Percentiles rank a stretch among this genome's conserved stretches.
These are phyloP conservation scores for Cremastobaeus sp. DNA, from an alignment of 2,888 invertebrate species.

Conservation along the genomic window DNA sequence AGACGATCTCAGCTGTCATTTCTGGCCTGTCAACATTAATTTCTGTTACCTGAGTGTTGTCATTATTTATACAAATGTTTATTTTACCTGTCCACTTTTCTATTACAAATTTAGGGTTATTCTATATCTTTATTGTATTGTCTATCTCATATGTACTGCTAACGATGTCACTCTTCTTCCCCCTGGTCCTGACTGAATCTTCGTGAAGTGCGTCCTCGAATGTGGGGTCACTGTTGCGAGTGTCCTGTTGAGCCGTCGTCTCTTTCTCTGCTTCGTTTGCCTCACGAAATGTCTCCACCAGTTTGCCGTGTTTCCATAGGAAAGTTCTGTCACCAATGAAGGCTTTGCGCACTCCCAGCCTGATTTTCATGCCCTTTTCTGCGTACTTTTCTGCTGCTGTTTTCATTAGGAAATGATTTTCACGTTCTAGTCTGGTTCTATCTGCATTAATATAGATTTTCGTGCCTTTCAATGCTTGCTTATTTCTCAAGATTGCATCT, in stretches of 20 bases:
- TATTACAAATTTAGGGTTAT: too few species aligned
- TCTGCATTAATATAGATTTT: constrained; percentile 2
- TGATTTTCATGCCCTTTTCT: background rate
- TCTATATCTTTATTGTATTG: too few species aligned
- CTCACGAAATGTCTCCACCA: constrained; percentile 1
- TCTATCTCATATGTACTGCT: too few species aligned
- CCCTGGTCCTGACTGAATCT: too few species aligned
- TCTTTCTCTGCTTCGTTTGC: too few species aligned
- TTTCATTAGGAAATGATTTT: background rate
- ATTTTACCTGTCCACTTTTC: too few species aligned
- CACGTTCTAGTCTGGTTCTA: background rate
- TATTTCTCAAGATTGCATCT: background rate
- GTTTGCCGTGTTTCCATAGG: background rate
- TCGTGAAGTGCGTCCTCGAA: too few species aligned
- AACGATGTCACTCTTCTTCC: too few species aligned
- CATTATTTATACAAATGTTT: constrained; percentile 1
- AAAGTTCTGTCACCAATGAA: background rate
- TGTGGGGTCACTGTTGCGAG: constrained; percentile 3
- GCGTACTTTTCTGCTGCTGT: background rate
- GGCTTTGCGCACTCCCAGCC: background rate
- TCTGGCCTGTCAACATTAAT: too few species aligned
- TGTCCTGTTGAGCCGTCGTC: too few species aligned
- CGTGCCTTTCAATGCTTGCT: constrained; percentile 1
- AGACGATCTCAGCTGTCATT: constrained; percentile 1
- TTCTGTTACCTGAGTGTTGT: background rate